Evolutionary conservation across 2,797 vertebrate species (phyloP).

Genomic region (Ctenosaura bakeri): DNA sequence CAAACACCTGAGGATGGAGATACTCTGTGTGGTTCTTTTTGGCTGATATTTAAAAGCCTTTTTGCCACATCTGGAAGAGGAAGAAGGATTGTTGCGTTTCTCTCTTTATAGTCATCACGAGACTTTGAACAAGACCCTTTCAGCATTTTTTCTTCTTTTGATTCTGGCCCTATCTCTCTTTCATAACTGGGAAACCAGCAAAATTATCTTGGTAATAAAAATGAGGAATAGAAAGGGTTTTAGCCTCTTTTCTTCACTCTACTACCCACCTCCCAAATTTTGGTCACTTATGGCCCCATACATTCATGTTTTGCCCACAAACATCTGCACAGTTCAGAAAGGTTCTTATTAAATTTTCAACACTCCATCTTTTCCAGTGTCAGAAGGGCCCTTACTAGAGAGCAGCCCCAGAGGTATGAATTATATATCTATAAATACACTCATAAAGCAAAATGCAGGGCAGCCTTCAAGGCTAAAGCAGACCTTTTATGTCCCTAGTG

Average conservation of each 20-base stretch:
- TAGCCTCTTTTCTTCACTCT: conserved; percentile 10
- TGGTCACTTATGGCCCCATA: conserved; percentile 50
- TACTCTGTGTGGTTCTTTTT: conserved; percentile 14
- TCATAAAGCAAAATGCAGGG: conserved; percentile 77
- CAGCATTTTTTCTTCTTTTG: conserved; percentile 27
- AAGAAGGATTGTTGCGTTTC: background rate
- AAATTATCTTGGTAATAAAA: conserved; percentile 46
- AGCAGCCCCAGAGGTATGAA: conserved; percentile 78
- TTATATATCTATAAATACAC: conserved; percentile 82
- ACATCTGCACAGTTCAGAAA: conserved; percentile 72
- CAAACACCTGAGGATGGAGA: conserved; percentile 31
- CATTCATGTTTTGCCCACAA: conserved; percentile 63
- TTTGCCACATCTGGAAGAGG: conserved; percentile 44
- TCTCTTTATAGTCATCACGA: conserved; percentile 25
- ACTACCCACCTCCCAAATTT: background rate
- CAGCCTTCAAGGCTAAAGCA: conserved; percentile 75
- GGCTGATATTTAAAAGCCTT: conserved; percentile 45
- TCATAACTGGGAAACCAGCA: conserved; percentile 30
- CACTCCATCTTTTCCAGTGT: conserved; percentile 72
- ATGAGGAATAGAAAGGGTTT: conserved; percentile 24
- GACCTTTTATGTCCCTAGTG: conserved; percentile 75
- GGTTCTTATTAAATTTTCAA: conserved; percentile 79
- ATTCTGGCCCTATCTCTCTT: background rate
- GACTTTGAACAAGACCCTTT: conserved; percentile 34
- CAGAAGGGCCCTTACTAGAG: conserved; percentile 74